phyloP scores from a whole-genome alignment of 1,140 invertebrate species.

The Colletes gigas region DNA sequence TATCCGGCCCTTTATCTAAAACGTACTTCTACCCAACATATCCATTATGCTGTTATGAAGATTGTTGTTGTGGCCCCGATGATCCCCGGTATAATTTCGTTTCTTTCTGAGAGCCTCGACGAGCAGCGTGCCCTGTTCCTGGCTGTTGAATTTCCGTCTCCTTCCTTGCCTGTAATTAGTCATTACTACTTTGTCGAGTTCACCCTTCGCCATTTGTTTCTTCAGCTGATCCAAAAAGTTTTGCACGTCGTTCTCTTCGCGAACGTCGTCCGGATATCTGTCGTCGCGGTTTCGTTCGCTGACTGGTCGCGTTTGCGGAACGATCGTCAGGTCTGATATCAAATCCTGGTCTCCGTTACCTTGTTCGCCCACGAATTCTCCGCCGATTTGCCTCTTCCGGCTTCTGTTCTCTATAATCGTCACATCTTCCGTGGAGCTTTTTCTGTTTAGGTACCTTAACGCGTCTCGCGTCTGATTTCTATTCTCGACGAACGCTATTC shows the following conservation, averaged over 20 bases:
- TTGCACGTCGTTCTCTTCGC: slow-evolving; percentile 53
- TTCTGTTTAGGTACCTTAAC: too few relatives aligned
- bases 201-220: slow-evolving; percentile 57
- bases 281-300: background rate
- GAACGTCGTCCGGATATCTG: slow-evolving; percentile 20
- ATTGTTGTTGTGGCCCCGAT: slow-evolving; percentile 77
- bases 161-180: slow-evolving; percentile 73
- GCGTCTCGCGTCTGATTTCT: background rate
- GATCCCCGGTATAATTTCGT: slow-evolving; percentile 78
- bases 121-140: slow-evolving; percentile 88
- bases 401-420: background rate
- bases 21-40: slow-evolving; percentile 90
- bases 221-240: slow-evolving; percentile 70
- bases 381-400: background rate
- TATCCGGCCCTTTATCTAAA: too few relatives aligned
- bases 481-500: background rate
- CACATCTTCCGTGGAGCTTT: too few relatives aligned
- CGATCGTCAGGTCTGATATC: background rate
- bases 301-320: background rate
- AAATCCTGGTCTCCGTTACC: background rate
- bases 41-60: slow-evolving; percentile 89
- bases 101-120: slow-evolving; percentile 87
- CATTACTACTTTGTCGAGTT: slow-evolving; percentile 59
- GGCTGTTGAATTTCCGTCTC: slow-evolving; percentile 83
- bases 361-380: background rate